Conservation (phyloP, 2,113 vertebrate species). For the zebrafish (Danio rerio) region DNA sequence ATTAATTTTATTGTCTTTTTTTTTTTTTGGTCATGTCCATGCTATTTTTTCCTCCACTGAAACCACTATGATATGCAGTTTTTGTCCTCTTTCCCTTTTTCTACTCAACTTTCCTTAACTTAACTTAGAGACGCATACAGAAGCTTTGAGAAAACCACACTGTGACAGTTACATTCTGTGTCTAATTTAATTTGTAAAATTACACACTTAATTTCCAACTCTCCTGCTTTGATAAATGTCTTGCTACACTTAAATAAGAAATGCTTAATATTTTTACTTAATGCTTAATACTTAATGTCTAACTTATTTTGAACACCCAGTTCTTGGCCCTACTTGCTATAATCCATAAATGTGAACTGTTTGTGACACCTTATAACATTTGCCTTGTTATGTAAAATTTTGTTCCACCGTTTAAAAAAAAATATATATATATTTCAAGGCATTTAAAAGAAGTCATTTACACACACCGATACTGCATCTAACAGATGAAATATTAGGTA, state of each 20-base stretch:
- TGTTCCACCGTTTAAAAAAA: background rate
- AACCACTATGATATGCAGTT: background rate
- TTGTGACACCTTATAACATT: background rate
- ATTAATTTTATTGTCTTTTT: background rate
- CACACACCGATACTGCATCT: background rate
- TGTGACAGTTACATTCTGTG: background rate
- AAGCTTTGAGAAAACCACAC: background rate
- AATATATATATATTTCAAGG: background rate
- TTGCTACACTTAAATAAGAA: background rate
- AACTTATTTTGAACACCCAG: background rate
- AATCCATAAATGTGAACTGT: background rate
- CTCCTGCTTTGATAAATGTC: background rate
- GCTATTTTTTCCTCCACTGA: background rate
- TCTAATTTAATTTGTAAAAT: background rate
- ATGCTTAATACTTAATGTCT: background rate
- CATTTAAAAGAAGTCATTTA: background rate
- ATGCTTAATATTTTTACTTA: background rate
- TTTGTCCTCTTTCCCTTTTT: background rate
- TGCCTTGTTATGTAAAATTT: background rate
- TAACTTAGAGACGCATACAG: background rate
- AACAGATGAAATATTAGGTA: too few species aligned
- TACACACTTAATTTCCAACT: background rate
- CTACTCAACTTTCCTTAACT: background rate
- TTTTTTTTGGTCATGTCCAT: background rate
- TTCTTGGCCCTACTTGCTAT: background rate